Evolutionary conservation across 1,140 invertebrate genomes (phyloP), one percentile per base, ranked within the genome.

Genomic region (Drosophila mayri): DNA sequence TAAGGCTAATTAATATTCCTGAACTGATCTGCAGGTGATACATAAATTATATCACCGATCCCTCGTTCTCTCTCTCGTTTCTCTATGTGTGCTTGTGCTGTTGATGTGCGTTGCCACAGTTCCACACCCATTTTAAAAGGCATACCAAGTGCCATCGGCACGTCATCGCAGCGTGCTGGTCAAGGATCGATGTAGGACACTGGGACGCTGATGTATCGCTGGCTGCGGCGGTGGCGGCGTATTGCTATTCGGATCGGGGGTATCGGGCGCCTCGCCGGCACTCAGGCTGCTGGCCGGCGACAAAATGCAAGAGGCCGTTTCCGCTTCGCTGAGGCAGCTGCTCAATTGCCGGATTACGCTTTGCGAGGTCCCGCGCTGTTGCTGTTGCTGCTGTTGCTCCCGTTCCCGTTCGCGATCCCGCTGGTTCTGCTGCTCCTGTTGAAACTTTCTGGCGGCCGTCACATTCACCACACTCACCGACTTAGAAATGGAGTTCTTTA

Each of bases 401-500:
- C 16, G 41, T 10, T 65, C 38, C 47, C 62, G 18, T 10, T 76
- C 49, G 10, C 52, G 46, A 1, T 79, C 43, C 28, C 38, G 46
- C 41, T 81, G 44, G 7, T 66, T 47, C 18, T 81, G 72, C 14
- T 67, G 65, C 64, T 81, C 30, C 35, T 76, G 82, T 32, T 91
- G 83, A 37, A 92, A 66, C 76, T 86, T 92, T 16, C 80, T 79
- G 6, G 91, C 87, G 12, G 88, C 90, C 44, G 86, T 90, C 25
- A 88, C 73, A 73, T 93, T 92, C 10, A 92, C 85, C 35, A 92
- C 79, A 72, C 81, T 77, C 38, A 92, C 82, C 35, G 94, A 94
- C 76, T 94, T 94, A 12, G 93, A 92, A 46, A 94, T 94, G 18
- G 93, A 93, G 38, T 82, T 92, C 52, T 94, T 93, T 0, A 94